These are phyloP conservation scores for Urocyon cinereoargenteus DNA, from an alignment of 2,797 vertebrate genomes.

Conservation along the genomic window DNA sequence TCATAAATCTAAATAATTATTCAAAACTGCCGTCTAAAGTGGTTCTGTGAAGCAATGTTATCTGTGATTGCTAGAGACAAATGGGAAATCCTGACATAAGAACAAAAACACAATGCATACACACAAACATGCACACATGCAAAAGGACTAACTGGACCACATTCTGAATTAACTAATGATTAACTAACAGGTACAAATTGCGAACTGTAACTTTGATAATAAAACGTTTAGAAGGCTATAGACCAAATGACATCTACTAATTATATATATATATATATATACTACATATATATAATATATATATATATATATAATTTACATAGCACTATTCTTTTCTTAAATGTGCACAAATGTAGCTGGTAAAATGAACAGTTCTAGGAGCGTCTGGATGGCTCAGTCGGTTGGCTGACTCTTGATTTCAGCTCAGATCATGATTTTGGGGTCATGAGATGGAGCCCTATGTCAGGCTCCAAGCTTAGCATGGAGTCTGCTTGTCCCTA, in stretches of 20 bases:
- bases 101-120: background rate
- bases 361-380: background rate
- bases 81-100: background rate
- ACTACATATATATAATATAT: too few species aligned
- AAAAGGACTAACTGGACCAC: background rate
- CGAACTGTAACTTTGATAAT: background rate
- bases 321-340: conserved; percentile 7
- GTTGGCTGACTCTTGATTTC: background rate
- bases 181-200: background rate
- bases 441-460: background rate
- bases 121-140: background rate
- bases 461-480: background rate
- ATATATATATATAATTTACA: background rate
- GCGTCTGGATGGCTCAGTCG: background rate
- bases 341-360: background rate
- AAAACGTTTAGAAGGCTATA: background rate
- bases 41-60: conserved; percentile 6
- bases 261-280: background rate
- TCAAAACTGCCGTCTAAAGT: conserved; percentile 24
- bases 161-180: conserved; percentile 13
- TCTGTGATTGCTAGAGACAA: background rate
- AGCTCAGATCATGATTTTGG: background rate
- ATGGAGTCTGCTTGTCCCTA: background rate
- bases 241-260: background rate
- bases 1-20: conserved; percentile 17